Conservation (phyloP, 2,797 vertebrate species). For the Merluccius polli region DNA sequence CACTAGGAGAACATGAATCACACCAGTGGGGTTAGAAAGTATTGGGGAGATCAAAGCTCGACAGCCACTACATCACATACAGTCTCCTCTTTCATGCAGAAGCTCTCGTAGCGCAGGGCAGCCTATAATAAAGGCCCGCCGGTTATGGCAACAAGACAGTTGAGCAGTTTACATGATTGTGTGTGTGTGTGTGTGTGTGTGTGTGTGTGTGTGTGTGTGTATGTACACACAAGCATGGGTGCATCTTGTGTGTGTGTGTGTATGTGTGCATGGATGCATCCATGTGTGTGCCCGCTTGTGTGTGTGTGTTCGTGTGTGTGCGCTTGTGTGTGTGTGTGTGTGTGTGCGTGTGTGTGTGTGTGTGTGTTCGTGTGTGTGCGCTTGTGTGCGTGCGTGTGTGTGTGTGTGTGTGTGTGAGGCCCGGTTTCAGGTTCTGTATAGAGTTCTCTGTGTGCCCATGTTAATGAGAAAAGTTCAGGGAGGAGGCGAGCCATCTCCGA, state of each 20-base stretch:
- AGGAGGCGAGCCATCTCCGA: conserved; percentile 52
- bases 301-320: conserved; percentile 44
- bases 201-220: conserved; percentile 37
- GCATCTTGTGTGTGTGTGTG: conserved; percentile 19
- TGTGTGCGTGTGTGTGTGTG: conserved; percentile 24
- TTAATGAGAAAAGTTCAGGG: conserved; percentile 54
- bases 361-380: conserved; percentile 31
- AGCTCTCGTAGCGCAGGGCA: conserved; percentile 42
- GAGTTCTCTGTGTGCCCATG: conserved; percentile 45
- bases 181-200: conserved; percentile 29
- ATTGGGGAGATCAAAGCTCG: conserved; percentile 60
- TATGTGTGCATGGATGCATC: conserved; percentile 18
- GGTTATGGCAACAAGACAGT: conserved; percentile 62
- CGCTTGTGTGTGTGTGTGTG: conserved; percentile 19
- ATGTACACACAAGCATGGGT: conserved; percentile 16
- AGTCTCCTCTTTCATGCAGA: conserved; percentile 58
- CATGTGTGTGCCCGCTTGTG: conserved; percentile 36
- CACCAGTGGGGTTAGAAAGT: conserved; percentile 54
- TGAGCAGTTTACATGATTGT: conserved; percentile 48
- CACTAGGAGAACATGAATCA: conserved; percentile 51
- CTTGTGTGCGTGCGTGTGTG: conserved; percentile 19
- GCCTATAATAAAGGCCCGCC: conserved; percentile 55
- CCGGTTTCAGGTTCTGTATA: conserved; percentile 55
- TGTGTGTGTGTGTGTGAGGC: conserved; percentile 27
- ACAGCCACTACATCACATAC: conserved; percentile 24